A percentile compares a stretch with the other conserved stretches of the same genome.
These are phyloP conservation scores for Stegophylla sp. DNA, from an alignment of 2,888 invertebrate species.

Conservation along the genomic window DNA sequence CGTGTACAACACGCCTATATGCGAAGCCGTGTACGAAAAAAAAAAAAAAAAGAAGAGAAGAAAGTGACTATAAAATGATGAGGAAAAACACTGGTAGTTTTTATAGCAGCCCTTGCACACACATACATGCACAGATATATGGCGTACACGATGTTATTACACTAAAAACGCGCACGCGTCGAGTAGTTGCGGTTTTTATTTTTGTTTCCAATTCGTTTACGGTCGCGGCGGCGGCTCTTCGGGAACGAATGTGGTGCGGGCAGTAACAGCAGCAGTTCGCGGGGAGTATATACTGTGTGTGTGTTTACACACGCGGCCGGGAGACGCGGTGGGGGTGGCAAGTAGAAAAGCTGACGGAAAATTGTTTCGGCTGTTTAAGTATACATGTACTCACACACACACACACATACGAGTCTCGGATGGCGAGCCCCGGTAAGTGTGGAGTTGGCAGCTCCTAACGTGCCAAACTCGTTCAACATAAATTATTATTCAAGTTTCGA, in stretches of 20 bases:
- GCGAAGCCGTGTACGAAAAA: neutral
- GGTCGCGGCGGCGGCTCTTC: neutral
- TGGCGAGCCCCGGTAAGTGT: slow-evolving; percentile 31
- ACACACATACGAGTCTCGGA: neutral
- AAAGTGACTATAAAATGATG: slow-evolving; percentile 8
- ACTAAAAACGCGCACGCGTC: slow-evolving; percentile 12
- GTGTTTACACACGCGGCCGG: slow-evolving; percentile 1
- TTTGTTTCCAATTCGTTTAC: slow-evolving; percentile 49
- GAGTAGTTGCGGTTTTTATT: slow-evolving; percentile 35
- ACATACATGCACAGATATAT: too few relatives aligned
- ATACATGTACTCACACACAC: slow-evolving; percentile 3
- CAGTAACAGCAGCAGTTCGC: neutral
- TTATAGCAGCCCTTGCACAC: too few relatives aligned
- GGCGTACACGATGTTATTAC: slow-evolving; percentile 14
- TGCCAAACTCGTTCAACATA: slow-evolving; percentile 58
- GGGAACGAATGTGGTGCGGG: neutral
- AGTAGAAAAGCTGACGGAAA: slow-evolving; percentile 53
- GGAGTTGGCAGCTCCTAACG: slow-evolving; percentile 58
- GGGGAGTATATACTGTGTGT: too few relatives aligned
- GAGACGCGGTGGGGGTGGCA: neutral
- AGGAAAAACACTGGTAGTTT: neutral
- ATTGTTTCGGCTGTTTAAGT: slow-evolving; percentile 50
- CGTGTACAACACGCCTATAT: too few relatives aligned
- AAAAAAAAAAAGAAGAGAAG: neutral
- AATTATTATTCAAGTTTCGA: slow-evolving; percentile 58